Base-by-base conservation (phyloP, 2,113 vertebrate genomes). In the Rhagologus leucostigma region DNA sequence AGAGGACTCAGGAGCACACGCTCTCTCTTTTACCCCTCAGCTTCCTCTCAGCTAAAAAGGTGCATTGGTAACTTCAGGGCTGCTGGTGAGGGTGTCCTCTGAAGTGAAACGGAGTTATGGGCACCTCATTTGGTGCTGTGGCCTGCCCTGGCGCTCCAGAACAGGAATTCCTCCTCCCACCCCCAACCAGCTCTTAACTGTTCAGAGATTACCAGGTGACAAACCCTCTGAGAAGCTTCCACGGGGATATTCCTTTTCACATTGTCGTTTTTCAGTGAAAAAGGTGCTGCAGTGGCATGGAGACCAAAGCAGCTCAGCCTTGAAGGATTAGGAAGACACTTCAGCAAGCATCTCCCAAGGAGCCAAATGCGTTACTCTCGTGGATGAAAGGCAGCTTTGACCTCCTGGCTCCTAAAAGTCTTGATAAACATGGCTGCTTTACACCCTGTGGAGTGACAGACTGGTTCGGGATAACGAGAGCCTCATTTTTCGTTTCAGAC, bases 401-500 rank as follows among this genome's bases (percentile, higher is more conserved):
- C 79, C 49, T 86, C 46, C 42, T 63, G 77, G 2, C 52, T 87
- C 39, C 47, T 39, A 9, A 41, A 59, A 35, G 16, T 74, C 76
- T 30, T 50, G 11, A 86, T 39, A 73, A 86, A 81, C 20, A 47
- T 2, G 0, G 1, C 15, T 59, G 4, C n/a, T 88, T 79, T n/a
- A 33, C 32, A 52, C 44, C 20, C 52, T 3, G 2, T 26, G 47
- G 15, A 52, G 4, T 62, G 46, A 33, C 46, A 73, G 44, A 35
- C 6, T 39, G 55, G 53, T 53, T 77, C 29, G 44, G 37, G 42
- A 27, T 24, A 69, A 56, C 0, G 0, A 39, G 4, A 30, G 4
- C 33, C 37, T 74, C 8, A 3, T 42, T 79, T 12, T 87, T 67
- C 3, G 2, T 21, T 64, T 24, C 10, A 64, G 71, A 76, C 49